A percentile compares a stretch with the other conserved stretches of the same genome.
Evolutionary conservation across 2,113 vertebrate species (phyloP).

Genomic region (Crypturellus undulatus): DNA sequence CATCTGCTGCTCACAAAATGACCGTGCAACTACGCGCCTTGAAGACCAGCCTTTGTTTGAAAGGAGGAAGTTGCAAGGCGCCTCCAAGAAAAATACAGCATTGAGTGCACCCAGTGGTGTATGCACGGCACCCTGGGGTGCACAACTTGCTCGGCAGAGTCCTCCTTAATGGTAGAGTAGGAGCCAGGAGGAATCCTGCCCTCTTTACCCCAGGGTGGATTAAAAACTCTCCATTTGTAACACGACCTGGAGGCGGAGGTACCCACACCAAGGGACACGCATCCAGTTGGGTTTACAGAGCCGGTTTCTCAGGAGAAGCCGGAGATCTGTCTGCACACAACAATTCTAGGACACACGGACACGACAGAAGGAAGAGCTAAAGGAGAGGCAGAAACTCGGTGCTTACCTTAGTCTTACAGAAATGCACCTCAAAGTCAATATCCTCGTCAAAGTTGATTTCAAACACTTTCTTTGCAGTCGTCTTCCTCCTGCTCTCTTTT

Average conservation of each 20-base stretch:
- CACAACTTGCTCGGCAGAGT: fast-evolving
- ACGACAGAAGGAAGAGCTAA: not conserved
- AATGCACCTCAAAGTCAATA: conserved; percentile 83
- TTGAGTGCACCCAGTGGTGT: not conserved
- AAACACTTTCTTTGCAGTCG: conserved; percentile 79
- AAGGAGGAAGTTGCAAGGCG: not conserved
- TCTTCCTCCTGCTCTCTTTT: conserved; percentile 72
- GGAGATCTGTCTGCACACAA: fast-evolving
- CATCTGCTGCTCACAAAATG: fast-evolving
- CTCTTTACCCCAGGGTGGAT: not conserved
- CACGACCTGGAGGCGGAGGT: not conserved
- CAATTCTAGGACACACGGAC: fast-evolving
- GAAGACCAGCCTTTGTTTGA: not conserved
- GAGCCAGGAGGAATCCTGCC: not conserved
- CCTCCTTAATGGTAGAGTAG: not conserved
- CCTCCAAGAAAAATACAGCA: not conserved
- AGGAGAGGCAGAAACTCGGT: not conserved
- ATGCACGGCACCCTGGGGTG: not conserved
- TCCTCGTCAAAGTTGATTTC: conserved; percentile 88
- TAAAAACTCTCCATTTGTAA: not conserved
- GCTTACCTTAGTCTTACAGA: conserved; percentile 86
- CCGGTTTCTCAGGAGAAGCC: not conserved
- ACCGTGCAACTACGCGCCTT: not conserved
- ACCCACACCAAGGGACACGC: not conserved
- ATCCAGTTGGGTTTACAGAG: not conserved